Base-by-base conservation (phyloP, 2,797 vertebrate species). In the Rhodeus uyekii region DNA sequence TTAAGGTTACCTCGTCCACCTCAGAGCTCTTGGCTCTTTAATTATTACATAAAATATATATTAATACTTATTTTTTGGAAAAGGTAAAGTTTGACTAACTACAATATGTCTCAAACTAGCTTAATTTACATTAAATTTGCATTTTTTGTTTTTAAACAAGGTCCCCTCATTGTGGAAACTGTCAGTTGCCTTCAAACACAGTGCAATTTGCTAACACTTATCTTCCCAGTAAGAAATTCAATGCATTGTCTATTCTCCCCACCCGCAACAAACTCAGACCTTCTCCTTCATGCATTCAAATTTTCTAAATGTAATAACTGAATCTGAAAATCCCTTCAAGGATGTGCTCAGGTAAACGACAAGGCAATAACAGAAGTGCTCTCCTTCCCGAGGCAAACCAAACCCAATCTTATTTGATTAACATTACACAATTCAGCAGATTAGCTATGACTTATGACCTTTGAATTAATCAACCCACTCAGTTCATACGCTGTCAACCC, bases 391-490 rank as follows among this genome's bases (percentile, higher is more conserved):
- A 74, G 58, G 46, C 80, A 69, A 78, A 83, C 78, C 39, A 76
- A 48, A 65, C 44, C 36, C 42, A 44, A n/a, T 84, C 55, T 79
- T 32, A 86, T 50, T 85, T 82, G 24, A 90, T 84, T 75, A 78
- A 72, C 36, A 44, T 16, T 48, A 65, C 22, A 78, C 60, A 81
- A 81, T 84, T 81, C 55, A 53, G 24, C 44, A 73, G 46, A 84
- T 82, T 78, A 78, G 42, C 39, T 82, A 73, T 74, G 58, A 86
- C 24, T 61, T 76, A 78, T 85, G 67, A 75, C 73, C 83, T 84
- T 78, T 86, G 73, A 84, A 58, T 87, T 69, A 83, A 88, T 90
- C 81, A 69, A 87, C 82, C 82, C 77, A 84, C 82, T 75, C 65
- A 83, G 60, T 82, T 34, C 72, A 65, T 78, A 73, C 60, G 65